Conservation (phyloP, 1,140 invertebrate genomes). For the Procambarus clarkii region DNA sequence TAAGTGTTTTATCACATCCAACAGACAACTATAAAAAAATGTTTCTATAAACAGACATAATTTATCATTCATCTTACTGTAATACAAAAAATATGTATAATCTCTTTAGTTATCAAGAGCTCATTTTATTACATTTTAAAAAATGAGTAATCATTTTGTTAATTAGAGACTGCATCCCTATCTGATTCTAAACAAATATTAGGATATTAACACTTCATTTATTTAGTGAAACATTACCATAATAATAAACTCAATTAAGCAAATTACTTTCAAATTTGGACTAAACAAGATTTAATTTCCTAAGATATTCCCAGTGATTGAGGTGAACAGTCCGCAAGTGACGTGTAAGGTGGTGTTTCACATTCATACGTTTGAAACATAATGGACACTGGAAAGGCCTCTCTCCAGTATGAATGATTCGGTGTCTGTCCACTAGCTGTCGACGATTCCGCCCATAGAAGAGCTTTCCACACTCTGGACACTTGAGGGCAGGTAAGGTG, state of each 20-base stretch:
- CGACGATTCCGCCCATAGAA: conserved; percentile 74
- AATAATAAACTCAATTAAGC: not conserved
- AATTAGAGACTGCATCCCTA: no score
- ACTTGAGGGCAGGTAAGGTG: conserved; percentile 74
- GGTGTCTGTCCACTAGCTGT: conserved; percentile 74
- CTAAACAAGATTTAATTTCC: conserved; percentile 3
- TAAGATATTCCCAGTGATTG: conserved; percentile 58
- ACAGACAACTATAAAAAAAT: no score
- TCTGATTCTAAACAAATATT: no score
- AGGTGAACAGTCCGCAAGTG: conserved; percentile 71
- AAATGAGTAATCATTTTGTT: no score
- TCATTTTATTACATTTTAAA: no score
- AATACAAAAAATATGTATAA: no score
- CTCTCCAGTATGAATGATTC: conserved; percentile 79
- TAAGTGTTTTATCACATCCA: no score
- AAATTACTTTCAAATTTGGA: not conserved
- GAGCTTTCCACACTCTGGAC: conserved; percentile 77
- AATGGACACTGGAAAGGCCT: conserved; percentile 76
- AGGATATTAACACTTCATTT: no score
- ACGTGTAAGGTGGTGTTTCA: conserved; percentile 71
- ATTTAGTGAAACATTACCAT: not conserved
- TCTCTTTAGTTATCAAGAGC: no score
- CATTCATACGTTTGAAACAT: conserved; percentile 74
- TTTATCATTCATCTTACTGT: no score
- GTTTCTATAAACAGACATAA: no score